These are phyloP conservation scores for Papilio protenor DNA, from an alignment of 2,888 invertebrate genomes.

Conservation along the genomic window DNA sequence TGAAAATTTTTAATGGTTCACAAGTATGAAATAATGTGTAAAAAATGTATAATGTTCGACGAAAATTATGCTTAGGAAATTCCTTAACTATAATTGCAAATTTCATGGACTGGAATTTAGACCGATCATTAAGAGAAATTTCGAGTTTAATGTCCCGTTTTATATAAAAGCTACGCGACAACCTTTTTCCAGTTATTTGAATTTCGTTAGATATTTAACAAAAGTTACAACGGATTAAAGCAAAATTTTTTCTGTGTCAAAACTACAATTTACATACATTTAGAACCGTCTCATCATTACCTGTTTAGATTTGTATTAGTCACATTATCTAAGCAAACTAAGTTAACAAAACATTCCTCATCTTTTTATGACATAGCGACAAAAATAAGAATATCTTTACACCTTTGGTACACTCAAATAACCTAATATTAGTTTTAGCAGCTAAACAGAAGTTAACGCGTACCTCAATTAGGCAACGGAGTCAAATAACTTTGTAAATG, in stretches of 20 bases:
- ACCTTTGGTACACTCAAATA: not conserved
- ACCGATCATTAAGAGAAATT: slow-evolving; percentile 13
- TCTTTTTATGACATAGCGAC: not conserved
- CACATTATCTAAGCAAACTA: not conserved
- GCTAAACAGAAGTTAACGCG: slow-evolving; percentile 20
- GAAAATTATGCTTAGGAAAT: not conserved
- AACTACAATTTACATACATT: not conserved
- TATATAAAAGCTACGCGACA: slow-evolving; percentile 9
- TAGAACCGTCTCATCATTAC: too few species aligned
- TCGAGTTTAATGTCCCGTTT: slow-evolving; percentile 24
- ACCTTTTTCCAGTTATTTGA: not conserved
- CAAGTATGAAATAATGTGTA: not conserved
- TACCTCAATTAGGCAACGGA: slow-evolving; percentile 12
- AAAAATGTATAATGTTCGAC: not conserved
- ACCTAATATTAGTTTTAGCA: slow-evolving; percentile 22
- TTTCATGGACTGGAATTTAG: slow-evolving; percentile 24
- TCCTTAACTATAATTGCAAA: slow-evolving; percentile 7
- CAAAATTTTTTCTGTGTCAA: not conserved
- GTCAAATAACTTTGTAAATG: not conserved
- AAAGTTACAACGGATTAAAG: not conserved
- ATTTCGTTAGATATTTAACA: not conserved
- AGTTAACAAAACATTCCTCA: not conserved
- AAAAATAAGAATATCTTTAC: slow-evolving; percentile 1
- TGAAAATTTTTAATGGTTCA: too few species aligned
- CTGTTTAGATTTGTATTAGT: not conserved